These are phyloP conservation scores for Catharus minimus DNA, from an alignment of 2,113 vertebrate species.

Conservation along the genomic window DNA sequence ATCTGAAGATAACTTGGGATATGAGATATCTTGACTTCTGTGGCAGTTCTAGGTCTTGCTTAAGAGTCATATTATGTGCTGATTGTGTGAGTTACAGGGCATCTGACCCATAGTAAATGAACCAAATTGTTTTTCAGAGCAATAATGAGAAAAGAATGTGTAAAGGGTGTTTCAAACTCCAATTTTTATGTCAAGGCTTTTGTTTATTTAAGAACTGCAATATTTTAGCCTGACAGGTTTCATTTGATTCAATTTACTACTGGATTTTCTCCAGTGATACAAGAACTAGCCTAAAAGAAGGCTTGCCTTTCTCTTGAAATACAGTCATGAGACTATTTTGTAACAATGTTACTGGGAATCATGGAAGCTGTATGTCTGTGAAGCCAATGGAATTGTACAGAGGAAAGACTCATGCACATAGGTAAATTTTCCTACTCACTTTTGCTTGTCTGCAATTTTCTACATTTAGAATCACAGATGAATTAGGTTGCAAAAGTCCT, in stretches of 20 bases:
- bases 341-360: neutral
- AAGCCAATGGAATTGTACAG: neutral
- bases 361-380: neutral
- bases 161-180: neutral
- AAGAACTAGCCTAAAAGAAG: neutral
- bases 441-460: neutral
- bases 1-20: neutral
- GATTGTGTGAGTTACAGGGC: neutral
- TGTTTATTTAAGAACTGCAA: conserved; percentile 10
- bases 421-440: neutral
- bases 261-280: conserved; percentile 34
- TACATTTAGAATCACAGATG: neutral
- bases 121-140: conserved; percentile 13
- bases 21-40: neutral
- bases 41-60: neutral
- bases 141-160: neutral
- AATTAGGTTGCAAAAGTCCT: neutral
- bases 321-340: neutral
- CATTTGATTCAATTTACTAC: neutral
- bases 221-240: neutral
- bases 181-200: neutral
- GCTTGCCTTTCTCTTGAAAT: neutral
- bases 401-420: neutral
- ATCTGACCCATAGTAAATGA: neutral
- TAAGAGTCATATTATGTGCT: neutral